Evolutionary conservation across 23 tunicate genomes (phyloP).

Genomic region (Trididemnum clinides): DNA sequence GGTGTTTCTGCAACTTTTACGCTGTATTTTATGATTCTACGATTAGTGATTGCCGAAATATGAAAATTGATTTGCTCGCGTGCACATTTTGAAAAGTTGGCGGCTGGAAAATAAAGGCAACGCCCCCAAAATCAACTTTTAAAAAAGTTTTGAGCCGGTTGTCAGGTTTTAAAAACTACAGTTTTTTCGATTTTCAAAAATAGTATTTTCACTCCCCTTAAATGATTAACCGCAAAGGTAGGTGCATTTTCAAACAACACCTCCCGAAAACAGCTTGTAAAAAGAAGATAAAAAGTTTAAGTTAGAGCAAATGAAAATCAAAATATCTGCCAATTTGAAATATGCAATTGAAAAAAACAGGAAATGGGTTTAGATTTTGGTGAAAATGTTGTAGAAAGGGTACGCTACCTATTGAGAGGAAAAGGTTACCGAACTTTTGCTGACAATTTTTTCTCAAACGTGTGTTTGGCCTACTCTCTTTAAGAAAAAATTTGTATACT

Average conservation of each 20-base stretch:
- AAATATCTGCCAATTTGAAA: background rate
- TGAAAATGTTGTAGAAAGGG: slow-evolving; percentile 17
- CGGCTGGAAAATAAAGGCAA: too few relatives aligned
- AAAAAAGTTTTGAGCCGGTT: too few relatives aligned
- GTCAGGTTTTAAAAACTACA: too few relatives aligned
- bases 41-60: too few relatives aligned
- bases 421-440: slow-evolving; percentile 6
- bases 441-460: slow-evolving; percentile 9
- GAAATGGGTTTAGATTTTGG: background rate
- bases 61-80: too few relatives aligned
- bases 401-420: background rate
- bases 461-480: background rate
- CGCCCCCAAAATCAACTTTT: too few relatives aligned
- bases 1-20: too few relatives aligned
- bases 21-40: too few relatives aligned
- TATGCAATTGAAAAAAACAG: slow-evolving; percentile 1
- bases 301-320: background rate
- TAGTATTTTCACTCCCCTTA: too few relatives aligned
- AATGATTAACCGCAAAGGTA: slow-evolving; percentile 16
- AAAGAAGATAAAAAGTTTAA: slow-evolving; percentile 25
- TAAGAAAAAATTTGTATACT: background rate
- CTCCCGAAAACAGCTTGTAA: slow-evolving; percentile 5
- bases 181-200: too few relatives aligned
- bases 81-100: too few relatives aligned
- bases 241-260: slow-evolving; percentile 4